Evolutionary conservation across 1,140 invertebrate species (phyloP), one percentile per base, ranked within the genome.

Genomic region (Plectrocnemia conspersa): DNA sequence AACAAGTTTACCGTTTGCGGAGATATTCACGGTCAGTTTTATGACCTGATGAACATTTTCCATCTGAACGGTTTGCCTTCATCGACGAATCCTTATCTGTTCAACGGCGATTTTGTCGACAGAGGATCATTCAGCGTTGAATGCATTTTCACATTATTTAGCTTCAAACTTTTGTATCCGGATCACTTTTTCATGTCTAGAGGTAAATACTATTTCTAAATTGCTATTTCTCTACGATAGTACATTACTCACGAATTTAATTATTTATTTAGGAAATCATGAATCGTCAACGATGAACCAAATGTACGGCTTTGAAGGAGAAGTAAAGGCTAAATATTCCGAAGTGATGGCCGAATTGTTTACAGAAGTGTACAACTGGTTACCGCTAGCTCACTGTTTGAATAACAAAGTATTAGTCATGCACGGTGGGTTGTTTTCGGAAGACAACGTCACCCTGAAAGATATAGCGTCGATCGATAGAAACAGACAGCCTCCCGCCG

Each of bases 1-100:
- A 79, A 84, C 41, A 98, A 98, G 77, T 99, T 99, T 71, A 99
- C 97, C 23, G 88, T 99, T 45, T 99, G 97, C 75, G 97, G 97
- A n/a, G 97, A 99, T 74, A 94, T 99, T 64, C 97, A 99, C 73
- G 97, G 97, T 18, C 97, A 99, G 74, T 99, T 85, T 77, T 99
- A 95, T 74, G 97, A 99, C 77, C 75, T 99, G 38, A 82, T 97
- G 76, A 97, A 99, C 75, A 97, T 99, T 62, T 99, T 99, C 77
- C 79, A 94, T 66, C 76, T 98, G 32, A 99, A 99, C 76, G 97
- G 95, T 9, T 71, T 95, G 32, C 97, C 97, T 10, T 96, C 92
- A 9, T 83, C 90, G 68, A 83, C 80, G 33, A 99, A 99, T 79
- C 96, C 97, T 55, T 99, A 98, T 78, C 77, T 97, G 61, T 98